A percentile compares a stretch with the other conserved stretches of the same genome.
These are phyloP conservation scores for Bimastos eiseni DNA, from an alignment of 2,888 invertebrate genomes.

Conservation along the genomic window DNA sequence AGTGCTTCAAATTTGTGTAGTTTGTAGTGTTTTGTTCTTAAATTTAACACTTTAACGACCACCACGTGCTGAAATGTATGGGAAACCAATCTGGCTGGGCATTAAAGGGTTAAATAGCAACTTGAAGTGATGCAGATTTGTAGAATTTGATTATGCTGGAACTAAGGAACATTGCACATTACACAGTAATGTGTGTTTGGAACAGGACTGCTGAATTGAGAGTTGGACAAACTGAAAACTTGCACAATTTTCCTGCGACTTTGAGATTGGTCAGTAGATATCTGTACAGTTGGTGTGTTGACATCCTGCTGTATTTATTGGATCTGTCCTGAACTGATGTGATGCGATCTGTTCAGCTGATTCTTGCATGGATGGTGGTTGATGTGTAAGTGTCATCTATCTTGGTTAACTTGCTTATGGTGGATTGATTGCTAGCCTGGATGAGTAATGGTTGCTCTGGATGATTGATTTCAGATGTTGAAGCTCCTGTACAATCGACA, in stretches of 20 bases:
- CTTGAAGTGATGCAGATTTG: background rate
- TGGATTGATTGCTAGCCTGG: background rate
- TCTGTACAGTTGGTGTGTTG: no score
- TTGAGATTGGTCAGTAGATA: background rate
- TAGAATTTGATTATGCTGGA: background rate
- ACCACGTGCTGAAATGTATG: no score
- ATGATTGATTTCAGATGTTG: background rate
- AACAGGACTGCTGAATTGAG: background rate
- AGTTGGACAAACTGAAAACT: background rate
- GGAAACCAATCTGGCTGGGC: no score
- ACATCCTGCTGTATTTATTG: no score
- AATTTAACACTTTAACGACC: no score
- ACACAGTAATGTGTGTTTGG: background rate
- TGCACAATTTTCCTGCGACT: background rate
- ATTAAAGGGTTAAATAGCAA: background rate
- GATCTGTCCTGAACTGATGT: background rate
- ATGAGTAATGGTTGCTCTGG: background rate
- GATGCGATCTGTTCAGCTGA: background rate
- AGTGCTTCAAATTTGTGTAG: no score
- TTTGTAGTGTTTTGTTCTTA: no score
- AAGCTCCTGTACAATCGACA: background rate
- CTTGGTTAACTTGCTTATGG: background rate
- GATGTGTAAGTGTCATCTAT: background rate
- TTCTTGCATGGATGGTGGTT: background rate
- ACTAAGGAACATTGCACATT: background rate